Conservation (phyloP, 1,140 invertebrate genomes). For the Diorhabda elongata region DNA sequence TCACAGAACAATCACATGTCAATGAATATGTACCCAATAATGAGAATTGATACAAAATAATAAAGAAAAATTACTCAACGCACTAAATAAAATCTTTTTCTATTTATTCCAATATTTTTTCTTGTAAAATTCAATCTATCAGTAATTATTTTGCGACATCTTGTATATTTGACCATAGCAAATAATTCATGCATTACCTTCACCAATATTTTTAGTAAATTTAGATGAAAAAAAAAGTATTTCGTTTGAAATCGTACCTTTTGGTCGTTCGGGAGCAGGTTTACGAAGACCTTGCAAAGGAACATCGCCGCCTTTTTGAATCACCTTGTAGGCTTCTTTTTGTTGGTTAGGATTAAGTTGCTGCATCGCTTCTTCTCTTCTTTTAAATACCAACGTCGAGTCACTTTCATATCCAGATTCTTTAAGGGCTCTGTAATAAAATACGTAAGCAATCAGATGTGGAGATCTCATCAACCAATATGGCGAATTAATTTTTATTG, state of each 20-base stretch:
- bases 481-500: too few species aligned
- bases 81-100: too few species aligned
- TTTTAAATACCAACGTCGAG: conserved; percentile 78
- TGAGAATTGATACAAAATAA: too few species aligned
- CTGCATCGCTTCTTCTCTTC: conserved; percentile 60
- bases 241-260: conserved; percentile 57
- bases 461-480: too few species aligned
- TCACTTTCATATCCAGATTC: conserved; percentile 88
- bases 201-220: conserved; percentile 1
- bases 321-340: conserved; percentile 74
- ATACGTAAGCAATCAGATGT: too few species aligned
- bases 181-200: conserved; percentile 9
- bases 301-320: conserved; percentile 88
- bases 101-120: too few species aligned
- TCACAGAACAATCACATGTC: too few species aligned
- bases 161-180: conserved; percentile 4
- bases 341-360: conserved; percentile 75
- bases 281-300: conserved; percentile 84
- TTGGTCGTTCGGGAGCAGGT: conserved; percentile 77
- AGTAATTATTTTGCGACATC: too few species aligned
- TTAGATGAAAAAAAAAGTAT: not conserved
- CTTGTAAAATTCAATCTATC: too few species aligned
- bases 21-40: too few species aligned
- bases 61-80: too few species aligned
- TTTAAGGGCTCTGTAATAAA: conserved; percentile 65